Evolutionary conservation across 2,888 invertebrate species (phyloP), one percentile per base, ranked within the genome.

Genomic region (Arenicola marina): DNA sequence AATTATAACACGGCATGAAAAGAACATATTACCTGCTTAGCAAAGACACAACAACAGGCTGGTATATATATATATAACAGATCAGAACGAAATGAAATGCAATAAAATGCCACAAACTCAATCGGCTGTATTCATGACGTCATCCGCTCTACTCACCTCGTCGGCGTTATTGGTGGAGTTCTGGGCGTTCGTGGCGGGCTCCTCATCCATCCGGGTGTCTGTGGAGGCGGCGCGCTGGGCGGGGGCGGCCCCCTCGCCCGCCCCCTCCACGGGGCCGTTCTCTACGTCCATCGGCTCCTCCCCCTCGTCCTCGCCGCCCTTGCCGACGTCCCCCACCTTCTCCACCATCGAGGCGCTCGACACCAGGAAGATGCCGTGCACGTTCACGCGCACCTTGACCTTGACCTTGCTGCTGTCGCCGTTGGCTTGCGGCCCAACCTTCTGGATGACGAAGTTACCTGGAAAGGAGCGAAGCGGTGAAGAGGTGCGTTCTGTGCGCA

Each of bases 331-430:
- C 51, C 70, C 74, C 28, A 76, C 61, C 67, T 78, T 78, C 65
- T 84, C 83, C 51, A 80, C 73, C 76, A 80, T 69, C 34, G 92
- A 89, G 2, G 98, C 98, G 59, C 91, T 91, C 15, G 91, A 89
- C 29, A 98, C 89, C 15, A 89, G 88, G 78, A 99, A 90, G 66
- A 97, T 90, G 56, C 99, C 98, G 83, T 99, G 92, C 56, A 92
- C 87, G 86, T 97, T 96, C 59, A 99, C 88, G 74, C 96, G 89
- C 4, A 95, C 93, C 61, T 72, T 98, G 2, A 99, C 91, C 85
- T 97, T 97, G 1, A 98, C 91, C 84, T 95, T 97, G 69, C 93
- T 91, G n/a, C 91, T 89, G 77, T 94, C 94, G 33, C 95, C 95
- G 67, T 92, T 92, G 0, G 91, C 84, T 32, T 90, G 91, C 2